Evolutionary conservation across 2,888 invertebrate genomes (phyloP), one percentile per base, ranked within the genome.

Genomic region (Ormyrus pomaceus): DNA sequence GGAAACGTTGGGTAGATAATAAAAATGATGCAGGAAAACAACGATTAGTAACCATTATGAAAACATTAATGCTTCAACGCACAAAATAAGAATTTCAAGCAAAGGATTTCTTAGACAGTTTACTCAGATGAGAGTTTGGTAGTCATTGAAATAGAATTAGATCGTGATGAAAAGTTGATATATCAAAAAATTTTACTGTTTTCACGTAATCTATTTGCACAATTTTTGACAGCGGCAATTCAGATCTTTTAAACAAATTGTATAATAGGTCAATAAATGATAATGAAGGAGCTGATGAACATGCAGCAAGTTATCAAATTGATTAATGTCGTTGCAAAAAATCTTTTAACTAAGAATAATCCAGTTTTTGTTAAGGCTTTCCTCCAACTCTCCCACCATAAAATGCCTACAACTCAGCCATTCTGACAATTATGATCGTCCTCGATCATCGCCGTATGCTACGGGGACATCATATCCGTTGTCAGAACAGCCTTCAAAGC

Each of bases 1-100:
- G n/a, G 98, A 98, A 97, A 89, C 94, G 95, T 80, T 98, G 97
- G 95, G 96, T 99, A 72, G 96, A 96, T 86, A 95, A 96, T 88
- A 97, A 96, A 88, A 94, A 93, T 83, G 91, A 93, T 55, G 95
- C 95, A 62, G 97, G 97, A 0, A 94, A 94, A 84, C 94, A 96
- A 86, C 93, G 98, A 2, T 92, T 99, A n/a, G 94, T 95, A 87
- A 95, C 96, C 0, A 92, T 99, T 0, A 95, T 97, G 91, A 96
- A 96, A 79, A 94, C 95, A 6, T 87, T 99, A 0, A 93, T 99
- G 92, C 91, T 99, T 81, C 93, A 99, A 0, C 93, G 99, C 62
- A 98, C 98, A 0, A 99, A 99, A 90, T 92, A 91, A 9, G 96
- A 98, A 88, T 92, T 96, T 8, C 94, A 95, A 85, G 91, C 92